These are phyloP conservation scores for Polyploca ridens DNA, from an alignment of 2,888 invertebrate species.

Conservation along the genomic window DNA sequence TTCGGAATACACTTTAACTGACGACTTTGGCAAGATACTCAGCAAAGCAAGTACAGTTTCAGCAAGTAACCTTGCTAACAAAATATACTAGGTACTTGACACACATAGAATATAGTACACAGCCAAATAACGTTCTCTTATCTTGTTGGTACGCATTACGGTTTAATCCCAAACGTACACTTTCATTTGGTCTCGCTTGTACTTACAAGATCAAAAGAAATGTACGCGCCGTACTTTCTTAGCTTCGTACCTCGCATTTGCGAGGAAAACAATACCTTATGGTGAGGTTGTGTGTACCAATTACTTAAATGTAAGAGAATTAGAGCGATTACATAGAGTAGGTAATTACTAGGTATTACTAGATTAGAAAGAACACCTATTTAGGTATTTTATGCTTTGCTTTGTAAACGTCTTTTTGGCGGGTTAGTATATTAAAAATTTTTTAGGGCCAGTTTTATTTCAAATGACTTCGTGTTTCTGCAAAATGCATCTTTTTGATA, in stretches of 20 bases:
- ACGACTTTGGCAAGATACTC: no score
- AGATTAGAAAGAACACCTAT: no score
- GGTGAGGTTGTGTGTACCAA: neutral
- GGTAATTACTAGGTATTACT: no score
- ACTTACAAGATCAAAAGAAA: slow-evolving; percentile 44
- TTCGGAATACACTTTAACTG: no score
- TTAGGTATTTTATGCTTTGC: no score
- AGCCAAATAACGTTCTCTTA: neutral
- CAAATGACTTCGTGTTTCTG: no score
- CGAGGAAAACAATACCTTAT: neutral
- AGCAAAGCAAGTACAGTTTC: no score
- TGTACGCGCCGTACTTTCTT: neutral
- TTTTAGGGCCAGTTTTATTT: no score
- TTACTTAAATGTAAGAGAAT: neutral
- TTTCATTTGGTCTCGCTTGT: slow-evolving; percentile 35
- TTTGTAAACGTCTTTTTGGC: no score
- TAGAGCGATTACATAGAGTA: no score
- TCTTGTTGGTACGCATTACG: slow-evolving; percentile 1
- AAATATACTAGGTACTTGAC: neutral
- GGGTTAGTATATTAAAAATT: no score
- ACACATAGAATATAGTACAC: neutral
- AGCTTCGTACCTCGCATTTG: neutral
- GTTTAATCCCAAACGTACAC: slow-evolving; percentile 28
- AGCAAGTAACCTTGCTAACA: neutral
- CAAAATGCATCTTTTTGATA: no score